Evolutionary conservation across 2,888 invertebrate genomes (phyloP), one percentile per base, ranked within the genome.

Genomic region (Ariolimax columbianus): DNA sequence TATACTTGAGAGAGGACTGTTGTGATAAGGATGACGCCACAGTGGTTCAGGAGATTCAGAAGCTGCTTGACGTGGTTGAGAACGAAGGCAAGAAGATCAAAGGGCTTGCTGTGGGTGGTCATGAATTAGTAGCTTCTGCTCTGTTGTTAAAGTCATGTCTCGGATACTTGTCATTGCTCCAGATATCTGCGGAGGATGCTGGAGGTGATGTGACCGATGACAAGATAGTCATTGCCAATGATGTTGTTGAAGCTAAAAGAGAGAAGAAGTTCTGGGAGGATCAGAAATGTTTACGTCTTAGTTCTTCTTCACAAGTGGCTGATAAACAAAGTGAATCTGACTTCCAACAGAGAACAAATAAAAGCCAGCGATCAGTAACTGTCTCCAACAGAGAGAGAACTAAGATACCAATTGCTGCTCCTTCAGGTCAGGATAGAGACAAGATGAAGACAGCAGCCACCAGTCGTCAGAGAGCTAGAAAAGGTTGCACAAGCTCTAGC

Each of bases 41-140:
- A n/a, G 72, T 26, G 0, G 26, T 73, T 55, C n/a, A 38, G 17
- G 59, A 47, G 0, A 51, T 80, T 23, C 23, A 80, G 36, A 70
- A 47, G 7, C 51, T 43, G 30, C 36, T 80, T 33, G 70, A 70
- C 51, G 19, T 30, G 19, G 80, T 80, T 19, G 80, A 43, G 19
- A 68, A 43, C 19, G 70, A 68, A 43, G 51, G 80, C 36, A 80
- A 47, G 36, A 36, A 70, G 33, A 30, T 80, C 30, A 47, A 36
- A 23, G 47, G 26, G 4, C 6, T 23, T 11, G 47, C 14, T 23
- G 47, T 47, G 2, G 47, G 47, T 7, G 66, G 40, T n/a, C n/a
- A n/a, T n/a, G 26, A 40, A 2, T 38, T 72, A 11, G 70, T 82
- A 33, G 82, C 82, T 51, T 82, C 72, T 26, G 82, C 82, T 19